These are phyloP conservation scores for Hafferia zeledoni DNA, from an alignment of 2,797 vertebrate genomes.

Conservation along the genomic window DNA sequence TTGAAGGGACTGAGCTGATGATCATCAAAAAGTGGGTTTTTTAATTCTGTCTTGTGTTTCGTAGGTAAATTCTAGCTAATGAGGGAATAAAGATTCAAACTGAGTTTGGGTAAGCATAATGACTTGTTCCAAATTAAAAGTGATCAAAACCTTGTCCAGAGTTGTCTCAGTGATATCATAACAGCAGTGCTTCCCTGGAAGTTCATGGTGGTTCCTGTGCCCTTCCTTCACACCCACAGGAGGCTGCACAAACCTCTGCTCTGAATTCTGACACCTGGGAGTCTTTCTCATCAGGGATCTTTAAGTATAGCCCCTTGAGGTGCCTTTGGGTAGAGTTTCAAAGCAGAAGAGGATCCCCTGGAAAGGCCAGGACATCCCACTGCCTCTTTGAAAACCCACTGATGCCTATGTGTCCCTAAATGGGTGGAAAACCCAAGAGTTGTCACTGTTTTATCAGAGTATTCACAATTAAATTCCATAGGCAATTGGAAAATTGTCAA, in stretches of 20 bases:
- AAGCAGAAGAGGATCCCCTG: background rate
- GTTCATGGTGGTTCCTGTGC: accelerated
- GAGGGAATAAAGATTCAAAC: background rate
- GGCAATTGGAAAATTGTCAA: background rate
- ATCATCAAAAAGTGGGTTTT: background rate
- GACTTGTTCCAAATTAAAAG: background rate
- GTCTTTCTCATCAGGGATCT: accelerated
- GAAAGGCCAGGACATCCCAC: background rate
- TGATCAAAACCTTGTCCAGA: background rate
- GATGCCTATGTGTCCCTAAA: accelerated
- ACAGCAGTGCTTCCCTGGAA: background rate
- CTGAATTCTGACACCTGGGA: background rate
- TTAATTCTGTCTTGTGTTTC: background rate
- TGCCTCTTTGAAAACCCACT: background rate
- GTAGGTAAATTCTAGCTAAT: background rate
- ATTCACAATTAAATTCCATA: background rate
- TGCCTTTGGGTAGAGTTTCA: background rate
- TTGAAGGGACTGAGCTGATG: background rate
- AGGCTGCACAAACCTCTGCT: background rate
- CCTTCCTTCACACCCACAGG: background rate
- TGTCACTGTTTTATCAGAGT: background rate
- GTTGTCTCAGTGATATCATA: background rate
- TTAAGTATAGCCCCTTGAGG: background rate
- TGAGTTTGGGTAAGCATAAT: background rate
- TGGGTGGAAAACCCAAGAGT: background rate